These are phyloP conservation scores for Aurelia aurita complex sp. Pacific DNA, from an alignment of 30 jellyfish, hydroid and myxozoan genomes.

Conservation along the genomic window DNA sequence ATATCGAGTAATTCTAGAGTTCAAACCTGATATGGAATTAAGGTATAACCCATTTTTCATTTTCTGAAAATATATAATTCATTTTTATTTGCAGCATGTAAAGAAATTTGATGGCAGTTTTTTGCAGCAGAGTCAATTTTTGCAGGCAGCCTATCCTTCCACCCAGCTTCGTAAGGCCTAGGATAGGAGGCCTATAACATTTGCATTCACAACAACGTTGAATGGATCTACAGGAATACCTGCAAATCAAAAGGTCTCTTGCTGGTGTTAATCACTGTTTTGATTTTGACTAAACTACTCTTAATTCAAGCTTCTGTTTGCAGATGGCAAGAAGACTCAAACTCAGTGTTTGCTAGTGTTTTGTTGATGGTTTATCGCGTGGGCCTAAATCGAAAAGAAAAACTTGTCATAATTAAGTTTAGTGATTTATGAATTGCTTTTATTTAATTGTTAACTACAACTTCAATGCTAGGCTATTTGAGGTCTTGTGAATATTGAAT, in stretches of 20 bases:
- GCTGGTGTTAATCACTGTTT: slow-evolving; percentile 56
- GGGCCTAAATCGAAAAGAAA: too few species aligned
- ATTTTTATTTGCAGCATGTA: background rate
- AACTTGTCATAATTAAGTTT: too few species aligned
- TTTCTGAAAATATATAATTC: background rate
- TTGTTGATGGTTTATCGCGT: background rate
- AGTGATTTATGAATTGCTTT: too few species aligned
- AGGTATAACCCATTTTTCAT: slow-evolving; percentile 24
- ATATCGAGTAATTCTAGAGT: slow-evolving; percentile 80
- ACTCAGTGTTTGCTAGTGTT: background rate
- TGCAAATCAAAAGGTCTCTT: slow-evolving; percentile 49
- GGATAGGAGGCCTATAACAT: slow-evolving; percentile 1
- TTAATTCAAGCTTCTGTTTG: slow-evolving; percentile 16
- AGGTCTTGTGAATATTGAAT: too few species aligned
- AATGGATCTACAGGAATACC: slow-evolving; percentile 42
- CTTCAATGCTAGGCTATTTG: too few species aligned
- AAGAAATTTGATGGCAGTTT: background rate
- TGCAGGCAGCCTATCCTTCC: background rate
- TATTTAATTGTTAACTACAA: too few species aligned
- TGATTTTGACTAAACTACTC: slow-evolving; percentile 34
- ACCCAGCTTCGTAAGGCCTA: background rate
- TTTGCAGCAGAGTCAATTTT: background rate
- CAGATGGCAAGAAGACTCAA: slow-evolving; percentile 44
- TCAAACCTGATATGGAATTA: slow-evolving; percentile 80
- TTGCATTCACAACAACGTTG: background rate